These are phyloP conservation scores for Mionectes macconnelli DNA, from an alignment of 2,113 vertebrate species.

Conservation along the genomic window DNA sequence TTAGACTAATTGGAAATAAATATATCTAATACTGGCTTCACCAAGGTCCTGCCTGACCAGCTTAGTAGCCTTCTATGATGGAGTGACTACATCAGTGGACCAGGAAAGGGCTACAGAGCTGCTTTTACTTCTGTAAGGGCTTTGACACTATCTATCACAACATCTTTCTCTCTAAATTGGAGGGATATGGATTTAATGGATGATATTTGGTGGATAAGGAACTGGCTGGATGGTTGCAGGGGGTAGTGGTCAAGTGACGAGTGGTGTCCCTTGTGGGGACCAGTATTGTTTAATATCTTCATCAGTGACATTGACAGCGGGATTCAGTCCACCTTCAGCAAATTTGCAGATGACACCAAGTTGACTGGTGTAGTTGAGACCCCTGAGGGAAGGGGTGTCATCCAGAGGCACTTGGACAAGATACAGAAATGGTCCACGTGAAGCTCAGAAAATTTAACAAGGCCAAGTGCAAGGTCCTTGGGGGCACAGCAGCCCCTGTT, in stretches of 20 bases:
- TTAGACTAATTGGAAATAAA: background rate
- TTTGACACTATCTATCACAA: fast-evolving
- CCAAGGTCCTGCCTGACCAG: background rate
- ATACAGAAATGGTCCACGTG: fast-evolving
- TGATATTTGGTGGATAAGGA: background rate
- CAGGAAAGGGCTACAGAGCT: background rate
- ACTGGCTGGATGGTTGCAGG: fast-evolving
- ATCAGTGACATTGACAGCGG: background rate
- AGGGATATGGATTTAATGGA: background rate
- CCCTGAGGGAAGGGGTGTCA: background rate
- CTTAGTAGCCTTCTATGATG: background rate
- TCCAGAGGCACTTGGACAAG: background rate
- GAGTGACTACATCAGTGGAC: background rate
- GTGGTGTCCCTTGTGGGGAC: background rate
- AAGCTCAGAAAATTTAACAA: background rate
- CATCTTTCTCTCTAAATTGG: background rate
- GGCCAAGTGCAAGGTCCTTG: background rate
- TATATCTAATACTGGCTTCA: background rate
- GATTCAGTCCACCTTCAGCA: background rate
- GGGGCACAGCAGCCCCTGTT: fast-evolving
- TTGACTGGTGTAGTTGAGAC: background rate
- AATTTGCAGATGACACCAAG: background rate
- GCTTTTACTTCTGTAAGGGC: background rate
- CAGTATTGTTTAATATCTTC: background rate
- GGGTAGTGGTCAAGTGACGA: fast-evolving